These are phyloP conservation scores for Agapornis roseicollis DNA, from an alignment of 2,113 vertebrate species.

Conservation along the genomic window DNA sequence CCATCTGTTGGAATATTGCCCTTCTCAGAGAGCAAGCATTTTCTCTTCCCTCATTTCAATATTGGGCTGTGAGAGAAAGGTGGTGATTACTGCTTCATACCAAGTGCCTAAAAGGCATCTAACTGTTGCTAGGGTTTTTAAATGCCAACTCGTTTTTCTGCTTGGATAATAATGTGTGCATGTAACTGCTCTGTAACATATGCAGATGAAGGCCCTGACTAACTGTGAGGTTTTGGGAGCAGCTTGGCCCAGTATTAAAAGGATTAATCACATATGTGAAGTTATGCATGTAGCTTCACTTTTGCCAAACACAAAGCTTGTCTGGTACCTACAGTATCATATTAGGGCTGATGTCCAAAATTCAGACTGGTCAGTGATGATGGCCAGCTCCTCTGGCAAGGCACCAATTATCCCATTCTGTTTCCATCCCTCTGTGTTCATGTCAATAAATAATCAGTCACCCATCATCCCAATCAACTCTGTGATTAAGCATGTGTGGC, in stretches of 20 bases:
- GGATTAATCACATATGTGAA: neutral
- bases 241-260: neutral
- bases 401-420: slow-evolving; percentile 25
- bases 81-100: neutral
- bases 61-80: neutral
- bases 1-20: neutral
- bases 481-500: slow-evolving; percentile 10
- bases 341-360: slow-evolving; percentile 7
- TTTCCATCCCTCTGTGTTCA: slow-evolving; percentile 19
- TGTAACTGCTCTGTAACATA: neutral
- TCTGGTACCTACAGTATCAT: neutral
- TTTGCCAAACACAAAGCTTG: neutral
- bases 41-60: neutral
- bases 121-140: neutral
- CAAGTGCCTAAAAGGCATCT: neutral
- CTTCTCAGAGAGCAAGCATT: slow-evolving; percentile 45
- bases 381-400: slow-evolving; percentile 14
- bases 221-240: neutral
- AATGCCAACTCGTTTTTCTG: slow-evolving; percentile 28
- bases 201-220: slow-evolving; percentile 34
- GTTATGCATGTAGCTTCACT: neutral
- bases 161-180: neutral
- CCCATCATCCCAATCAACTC: neutral
- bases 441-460: slow-evolving; percentile 54
- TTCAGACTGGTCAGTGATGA: neutral